Evolutionary conservation across 2,113 vertebrate genomes (phyloP), one percentile per base, ranked within the genome.

Genomic region (Phrynosoma blainvillii): DNA sequence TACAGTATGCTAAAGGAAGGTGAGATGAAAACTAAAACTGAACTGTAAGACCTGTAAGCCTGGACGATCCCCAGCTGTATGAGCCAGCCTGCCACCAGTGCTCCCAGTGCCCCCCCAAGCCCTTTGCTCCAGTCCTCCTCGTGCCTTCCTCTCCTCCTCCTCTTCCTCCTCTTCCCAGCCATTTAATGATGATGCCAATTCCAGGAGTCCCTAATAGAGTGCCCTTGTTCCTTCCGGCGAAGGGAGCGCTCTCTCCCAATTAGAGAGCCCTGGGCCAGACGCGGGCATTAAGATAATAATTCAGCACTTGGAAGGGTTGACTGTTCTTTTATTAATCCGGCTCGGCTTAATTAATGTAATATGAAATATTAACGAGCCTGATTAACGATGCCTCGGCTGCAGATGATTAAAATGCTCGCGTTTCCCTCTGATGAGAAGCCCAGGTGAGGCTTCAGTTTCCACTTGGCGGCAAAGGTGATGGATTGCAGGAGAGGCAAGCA

Each of bases 371-470:
- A 71, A 36, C 23, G 83, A 88, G 59, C 9, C 5, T 8, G 1
- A 65, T 79, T 73, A 42, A 78, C 78, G 6, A 36, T 36, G 0
- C 21, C 66, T 9, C 52, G 32, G 82, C 83, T 47, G 21, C 80
- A 77, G 52, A 3, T 79, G 32, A 80, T 68, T 82, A 40, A 81
- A 56, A 87, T 47, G 36, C 54, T 0, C 0, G 6, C 0, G 0
- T 32, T 25, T 79, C 82, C 75, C 54, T 56, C 47, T 66, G 12
- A 47, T 80, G 27, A 14, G 70, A 21, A 59, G 21, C 10, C 0
- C 0, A 0, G 77, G 0, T 20, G 30, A 54, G 84, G 25, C 0
- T 0, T 0, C 20, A 32, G 18, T 47, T 14, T 70, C 59, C 10
- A 23, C 47, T 20, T 12, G n/a, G n/a, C n/a, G 70, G 76, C 18